Percentiles rank a stretch among this genome's conserved stretches.
phyloP scores from a whole-genome alignment of 1,140 invertebrate genomes.

The Ptiloglossa arizonensis region DNA sequence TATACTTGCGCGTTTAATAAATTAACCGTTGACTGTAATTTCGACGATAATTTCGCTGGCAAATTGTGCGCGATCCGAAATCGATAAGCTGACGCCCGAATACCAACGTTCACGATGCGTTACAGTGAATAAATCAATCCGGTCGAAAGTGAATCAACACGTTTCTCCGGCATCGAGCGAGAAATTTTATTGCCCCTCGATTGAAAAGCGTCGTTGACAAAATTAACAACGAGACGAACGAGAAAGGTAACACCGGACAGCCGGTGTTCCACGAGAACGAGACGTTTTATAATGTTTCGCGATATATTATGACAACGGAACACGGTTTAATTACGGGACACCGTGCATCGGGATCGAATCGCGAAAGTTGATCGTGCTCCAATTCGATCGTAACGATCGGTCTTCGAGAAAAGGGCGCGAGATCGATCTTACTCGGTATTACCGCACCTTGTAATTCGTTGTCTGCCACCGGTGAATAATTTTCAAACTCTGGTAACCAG shows the following conservation, averaged over 20 bases:
- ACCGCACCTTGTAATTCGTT: slow-evolving; percentile 63
- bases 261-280: too few species aligned
- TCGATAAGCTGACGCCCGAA: slow-evolving; percentile 28
- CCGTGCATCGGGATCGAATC: slow-evolving; percentile 1
- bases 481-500: neutral
- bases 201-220: too few species aligned
- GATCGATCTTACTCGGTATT: slow-evolving; percentile 46
- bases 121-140: slow-evolving; percentile 38
- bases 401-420: slow-evolving; percentile 39
- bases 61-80: slow-evolving; percentile 22
- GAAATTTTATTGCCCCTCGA: neutral
- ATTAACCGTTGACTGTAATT: slow-evolving; percentile 62
- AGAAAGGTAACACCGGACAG: neutral
- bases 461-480: slow-evolving; percentile 49
- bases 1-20: slow-evolving; percentile 56
- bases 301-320: neutral
- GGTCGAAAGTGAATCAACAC: neutral
- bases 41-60: slow-evolving; percentile 42
- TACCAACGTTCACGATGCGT: neutral
- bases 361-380: slow-evolving; percentile 52
- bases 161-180: neutral
- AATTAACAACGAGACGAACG: neutral
- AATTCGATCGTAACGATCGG: slow-evolving; percentile 58
- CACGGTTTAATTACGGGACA: slow-evolving; percentile 21
- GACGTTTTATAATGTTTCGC: neutral